Evolutionary conservation across 2,888 invertebrate species (phyloP), one percentile per base, ranked within the genome.

Genomic region (Zygothrica quintamaculata): DNA sequence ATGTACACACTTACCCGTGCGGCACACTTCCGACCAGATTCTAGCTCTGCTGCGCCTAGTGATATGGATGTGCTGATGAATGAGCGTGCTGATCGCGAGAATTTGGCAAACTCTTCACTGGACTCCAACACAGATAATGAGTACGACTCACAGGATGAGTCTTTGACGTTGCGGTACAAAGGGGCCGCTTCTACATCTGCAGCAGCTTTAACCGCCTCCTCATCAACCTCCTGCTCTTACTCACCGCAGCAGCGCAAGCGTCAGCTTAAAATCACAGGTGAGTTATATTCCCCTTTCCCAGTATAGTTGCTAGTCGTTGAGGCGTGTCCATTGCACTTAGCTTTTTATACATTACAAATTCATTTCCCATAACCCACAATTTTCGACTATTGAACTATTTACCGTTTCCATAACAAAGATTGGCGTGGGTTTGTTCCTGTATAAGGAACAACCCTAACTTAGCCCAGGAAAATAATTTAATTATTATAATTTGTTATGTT

Each of bases 261-360:
- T 57, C 91, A 91, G 65, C 90, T 85, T 3, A 91, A 91, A 89
- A 91, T 91, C 76, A 91, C 91, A 89, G 91, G 91, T 91, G 84
- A 87, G 88, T 81, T 39, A 9, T 42, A 8, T 25, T n/a, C 29
- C 12, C 8, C 25, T 22, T 15, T 16, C 12, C 15, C 47, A 12
- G 1, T 11, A 18, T 0, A 22, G 18, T 22, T 39, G 11, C 0
- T 3, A 25, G 7, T 47, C 13, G 18, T 15, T 36, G 13, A 51
- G 31, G 66, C 66, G 34, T 42, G 15, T 29, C 59, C 51, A 84
- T 74, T 84, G 76, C 75, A 43, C 43, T 13, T 9, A 15, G 25
- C 36, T 31, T 36, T 16, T 31, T 59, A 31, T 18, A 34, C 68
- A 69, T 62, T 72, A 60, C 36, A 56, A 64, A 55, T 46, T 47